phyloP scores from a whole-genome alignment of 2,113 vertebrate genomes.

The Notechis scutatus region DNA sequence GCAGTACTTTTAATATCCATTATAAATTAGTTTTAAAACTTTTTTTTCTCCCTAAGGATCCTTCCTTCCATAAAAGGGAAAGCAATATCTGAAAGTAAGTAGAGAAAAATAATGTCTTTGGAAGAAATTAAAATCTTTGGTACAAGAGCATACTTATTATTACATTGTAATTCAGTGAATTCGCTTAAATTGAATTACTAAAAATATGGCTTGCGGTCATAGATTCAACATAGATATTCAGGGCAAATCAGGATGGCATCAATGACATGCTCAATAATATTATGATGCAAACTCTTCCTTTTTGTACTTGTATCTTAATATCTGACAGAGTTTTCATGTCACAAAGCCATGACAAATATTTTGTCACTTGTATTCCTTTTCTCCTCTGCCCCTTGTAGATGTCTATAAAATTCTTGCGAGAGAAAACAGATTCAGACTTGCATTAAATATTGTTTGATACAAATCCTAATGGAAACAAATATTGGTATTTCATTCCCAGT shows the following conservation, averaged over 20 bases:
- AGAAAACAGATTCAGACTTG: background rate
- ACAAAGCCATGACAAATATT: background rate
- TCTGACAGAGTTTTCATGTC: background rate
- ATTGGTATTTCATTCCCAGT: background rate
- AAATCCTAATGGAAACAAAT: background rate
- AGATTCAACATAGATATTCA: background rate
- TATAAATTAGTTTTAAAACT: background rate
- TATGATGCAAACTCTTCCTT: background rate
- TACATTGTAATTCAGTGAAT: background rate
- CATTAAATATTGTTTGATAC: background rate
- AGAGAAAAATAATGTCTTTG: background rate
- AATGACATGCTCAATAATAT: background rate
- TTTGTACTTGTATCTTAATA: background rate
- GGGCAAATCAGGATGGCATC: background rate
- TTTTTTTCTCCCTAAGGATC: background rate
- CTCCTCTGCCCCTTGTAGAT: background rate
- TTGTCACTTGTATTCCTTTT: background rate
- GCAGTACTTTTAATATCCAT: background rate
- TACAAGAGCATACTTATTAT: background rate
- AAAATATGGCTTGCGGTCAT: background rate
- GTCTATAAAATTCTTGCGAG: background rate
- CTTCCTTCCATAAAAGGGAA: background rate
- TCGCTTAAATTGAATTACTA: background rate
- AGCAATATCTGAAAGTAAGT: background rate
- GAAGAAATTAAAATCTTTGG: background rate